Evolutionary conservation across 2,888 invertebrate genomes (phyloP).

Genomic region (Dicyrtoma fusca): DNA sequence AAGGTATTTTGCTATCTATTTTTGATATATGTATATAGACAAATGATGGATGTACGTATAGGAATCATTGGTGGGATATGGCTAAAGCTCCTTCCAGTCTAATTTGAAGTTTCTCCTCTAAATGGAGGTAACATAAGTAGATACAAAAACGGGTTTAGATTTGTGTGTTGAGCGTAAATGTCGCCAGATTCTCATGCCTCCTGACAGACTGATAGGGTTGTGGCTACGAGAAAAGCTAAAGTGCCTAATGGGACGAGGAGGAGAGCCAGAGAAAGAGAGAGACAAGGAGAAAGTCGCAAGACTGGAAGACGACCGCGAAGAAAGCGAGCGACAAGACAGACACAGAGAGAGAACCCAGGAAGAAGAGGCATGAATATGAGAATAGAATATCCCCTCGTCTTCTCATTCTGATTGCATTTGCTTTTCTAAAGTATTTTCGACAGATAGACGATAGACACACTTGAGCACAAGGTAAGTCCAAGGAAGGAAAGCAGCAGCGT

Average conservation of each 20-base stretch:
- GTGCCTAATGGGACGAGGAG: conserved; percentile 39
- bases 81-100: too few relatives aligned
- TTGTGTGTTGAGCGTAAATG: conserved; percentile 18
- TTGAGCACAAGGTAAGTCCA: background rate
- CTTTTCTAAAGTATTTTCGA: conserved; percentile 4
- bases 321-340: background rate
- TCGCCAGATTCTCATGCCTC: conserved; percentile 20
- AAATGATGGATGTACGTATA: too few relatives aligned
- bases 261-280: background rate
- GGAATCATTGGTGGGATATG: too few relatives aligned
- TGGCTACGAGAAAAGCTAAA: conserved; percentile 6
- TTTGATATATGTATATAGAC: too few relatives aligned
- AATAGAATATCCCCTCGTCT: conserved; percentile 1
- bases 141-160: background rate
- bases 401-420: conserved; percentile 25
- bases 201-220: conserved; percentile 22
- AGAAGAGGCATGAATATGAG: conserved; percentile 13
- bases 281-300: background rate
- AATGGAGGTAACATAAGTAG: too few relatives aligned
- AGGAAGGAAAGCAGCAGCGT: background rate
- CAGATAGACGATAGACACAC: background rate
- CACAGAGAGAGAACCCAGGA: background rate
- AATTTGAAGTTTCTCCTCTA: too few relatives aligned
- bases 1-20: too few relatives aligned
- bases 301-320: background rate